phyloP scores from a whole-genome alignment of 2,797 vertebrate species.

The Melanogrammus aeglefinus region DNA sequence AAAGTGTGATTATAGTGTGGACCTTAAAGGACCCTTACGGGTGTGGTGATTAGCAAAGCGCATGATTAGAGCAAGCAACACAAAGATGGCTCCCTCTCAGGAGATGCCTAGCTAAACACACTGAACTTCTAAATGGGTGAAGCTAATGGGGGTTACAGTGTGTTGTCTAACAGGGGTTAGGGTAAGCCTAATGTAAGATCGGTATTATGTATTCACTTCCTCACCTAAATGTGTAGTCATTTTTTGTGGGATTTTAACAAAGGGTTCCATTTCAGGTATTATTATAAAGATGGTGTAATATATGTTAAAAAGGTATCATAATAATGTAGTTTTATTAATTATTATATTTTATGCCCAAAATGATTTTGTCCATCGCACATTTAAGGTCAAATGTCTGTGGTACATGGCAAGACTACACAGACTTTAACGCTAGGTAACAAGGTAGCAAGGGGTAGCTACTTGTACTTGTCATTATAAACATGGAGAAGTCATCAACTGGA shows the following conservation, averaged over 20 bases:
- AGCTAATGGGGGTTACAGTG: neutral
- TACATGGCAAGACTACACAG: too few relatives aligned
- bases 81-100: conserved; percentile 6
- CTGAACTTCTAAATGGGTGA: neutral
- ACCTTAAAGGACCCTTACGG: conserved; percentile 23
- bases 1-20: conserved; percentile 31
- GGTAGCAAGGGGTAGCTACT: too few relatives aligned
- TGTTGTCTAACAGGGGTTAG: neutral
- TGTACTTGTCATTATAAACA: neutral
- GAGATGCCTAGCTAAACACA: neutral
- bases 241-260: too few relatives aligned
- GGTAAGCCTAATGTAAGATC: too few relatives aligned
- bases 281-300: too few relatives aligned
- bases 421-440: too few relatives aligned
- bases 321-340: neutral
- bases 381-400: neutral
- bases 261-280: too few relatives aligned
- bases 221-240: too few relatives aligned
- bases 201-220: too few relatives aligned
- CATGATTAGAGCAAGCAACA: conserved; percentile 15
- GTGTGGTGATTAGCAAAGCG: conserved; percentile 30
- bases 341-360: neutral
- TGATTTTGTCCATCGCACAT: neutral
- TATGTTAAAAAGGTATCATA: too few relatives aligned
- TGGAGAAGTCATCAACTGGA: neutral